Evolutionary conservation across 2,797 vertebrate species (phyloP).

Genomic region (Myoxocephalus aenaeus): DNA sequence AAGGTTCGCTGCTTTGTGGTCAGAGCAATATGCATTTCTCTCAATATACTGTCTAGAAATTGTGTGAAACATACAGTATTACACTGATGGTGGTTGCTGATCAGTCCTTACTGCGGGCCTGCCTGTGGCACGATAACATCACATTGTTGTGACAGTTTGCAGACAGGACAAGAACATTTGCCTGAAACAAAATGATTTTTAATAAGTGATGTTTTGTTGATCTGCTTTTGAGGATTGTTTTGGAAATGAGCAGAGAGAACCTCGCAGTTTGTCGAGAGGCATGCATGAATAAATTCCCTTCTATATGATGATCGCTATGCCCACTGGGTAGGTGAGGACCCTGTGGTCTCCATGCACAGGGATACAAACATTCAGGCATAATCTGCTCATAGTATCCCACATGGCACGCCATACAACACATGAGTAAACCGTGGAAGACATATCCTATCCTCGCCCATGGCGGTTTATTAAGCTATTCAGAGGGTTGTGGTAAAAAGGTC

Average conservation of each 20-base stretch:
- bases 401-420: conserved; percentile 30
- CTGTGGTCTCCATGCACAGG: not conserved
- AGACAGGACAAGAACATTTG: conserved; percentile 6
- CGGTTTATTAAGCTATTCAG: not conserved
- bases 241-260: not conserved
- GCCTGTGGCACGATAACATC: too few relatives aligned
- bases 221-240: not conserved
- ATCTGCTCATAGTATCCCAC: conserved; percentile 19
- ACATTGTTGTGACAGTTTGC: too few relatives aligned
- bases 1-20: too few relatives aligned
- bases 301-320: not conserved
- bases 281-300: not conserved
- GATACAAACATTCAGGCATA: conserved; percentile 18
- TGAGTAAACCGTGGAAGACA: conserved; percentile 30
- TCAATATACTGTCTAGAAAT: too few relatives aligned
- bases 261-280: not conserved
- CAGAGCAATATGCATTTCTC: too few relatives aligned
- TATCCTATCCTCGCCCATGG: conserved; percentile 19
- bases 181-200: not conserved
- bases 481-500: not conserved
- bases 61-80: too few relatives aligned
- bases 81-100: too few relatives aligned
- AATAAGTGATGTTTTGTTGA: not conserved
- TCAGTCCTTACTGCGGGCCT: too few relatives aligned
- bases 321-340: not conserved